Conservation (phyloP, 2,113 vertebrate species). For the Isurus oxyrinchus region DNA sequence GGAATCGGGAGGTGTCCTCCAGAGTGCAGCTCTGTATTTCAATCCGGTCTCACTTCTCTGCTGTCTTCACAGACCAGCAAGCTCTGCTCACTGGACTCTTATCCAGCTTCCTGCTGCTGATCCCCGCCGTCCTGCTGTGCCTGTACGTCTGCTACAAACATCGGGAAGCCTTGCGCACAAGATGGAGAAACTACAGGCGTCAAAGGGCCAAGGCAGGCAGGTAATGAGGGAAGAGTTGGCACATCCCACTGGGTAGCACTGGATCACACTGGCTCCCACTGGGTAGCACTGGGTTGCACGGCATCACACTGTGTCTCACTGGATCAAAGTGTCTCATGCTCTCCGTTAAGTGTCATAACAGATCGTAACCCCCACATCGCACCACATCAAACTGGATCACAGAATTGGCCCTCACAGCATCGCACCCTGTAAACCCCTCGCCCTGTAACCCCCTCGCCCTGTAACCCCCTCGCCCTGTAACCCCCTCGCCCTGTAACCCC, state of each 20-base stretch:
- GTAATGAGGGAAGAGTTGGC: conserved; percentile 43
- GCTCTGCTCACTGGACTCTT: conserved; percentile 59
- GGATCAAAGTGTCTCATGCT: no score
- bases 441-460: no score
- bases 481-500: no score
- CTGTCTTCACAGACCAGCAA: conserved; percentile 54
- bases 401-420: neutral
- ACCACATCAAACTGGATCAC: neutral
- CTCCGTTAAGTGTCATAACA: no score
- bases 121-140: conserved; percentile 57
- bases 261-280: no score
- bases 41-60: no score
- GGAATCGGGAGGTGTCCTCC: neutral
- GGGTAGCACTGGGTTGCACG: no score
- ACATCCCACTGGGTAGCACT: neutral
- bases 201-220: conserved; percentile 48
- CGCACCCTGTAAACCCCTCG: no score
- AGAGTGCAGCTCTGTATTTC: neutral
- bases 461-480: no score
- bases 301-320: neutral
- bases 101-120: conserved; percentile 69
- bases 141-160: conserved; percentile 68
- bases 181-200: conserved; percentile 57
- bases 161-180: conserved; percentile 59
- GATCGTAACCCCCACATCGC: no score